Evolutionary conservation across 2,113 vertebrate species (phyloP).

Genomic region (Tursiops truncatus): DNA sequence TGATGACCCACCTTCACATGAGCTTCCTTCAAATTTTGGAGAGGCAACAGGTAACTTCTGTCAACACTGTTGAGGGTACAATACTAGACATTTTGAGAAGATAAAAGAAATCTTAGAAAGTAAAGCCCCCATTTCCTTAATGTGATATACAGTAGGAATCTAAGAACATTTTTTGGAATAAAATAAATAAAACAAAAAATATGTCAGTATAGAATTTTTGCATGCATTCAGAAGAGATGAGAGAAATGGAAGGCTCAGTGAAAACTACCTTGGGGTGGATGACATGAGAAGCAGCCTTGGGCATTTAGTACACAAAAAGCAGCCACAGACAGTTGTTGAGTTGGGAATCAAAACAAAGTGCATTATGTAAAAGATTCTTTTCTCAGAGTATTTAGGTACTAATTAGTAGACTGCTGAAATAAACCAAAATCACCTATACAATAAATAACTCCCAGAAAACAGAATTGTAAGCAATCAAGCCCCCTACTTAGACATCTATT

Average conservation of each 20-base stretch:
- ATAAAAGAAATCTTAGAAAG: slow-evolving; percentile 11
- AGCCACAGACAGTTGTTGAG: not conserved
- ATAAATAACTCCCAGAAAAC: not conserved
- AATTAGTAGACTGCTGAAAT: not conserved
- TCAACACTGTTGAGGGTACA: not conserved
- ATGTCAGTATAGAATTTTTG: not conserved
- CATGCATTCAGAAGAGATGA: not conserved
- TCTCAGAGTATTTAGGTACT: not conserved
- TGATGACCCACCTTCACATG: not conserved
- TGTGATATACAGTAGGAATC: not conserved
- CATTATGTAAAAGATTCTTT: not conserved
- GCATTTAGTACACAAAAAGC: not conserved
- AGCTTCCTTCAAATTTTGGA: not conserved
- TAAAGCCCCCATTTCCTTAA: not conserved
- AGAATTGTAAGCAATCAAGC: not conserved
- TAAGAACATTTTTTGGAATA: not conserved
- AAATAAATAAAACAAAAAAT: not conserved
- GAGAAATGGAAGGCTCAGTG: not conserved
- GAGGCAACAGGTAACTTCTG: not conserved
- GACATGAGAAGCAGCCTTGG: not conserved
- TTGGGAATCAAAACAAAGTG: not conserved
- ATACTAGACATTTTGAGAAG: not conserved
- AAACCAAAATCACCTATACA: not conserved
- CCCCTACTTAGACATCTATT: not conserved
- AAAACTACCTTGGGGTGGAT: not conserved